A percentile compares a stretch with the other conserved stretches of the same genome.
Conservation (phyloP, 1,140 invertebrate genomes). For the Zaprionus capensis region DNA sequence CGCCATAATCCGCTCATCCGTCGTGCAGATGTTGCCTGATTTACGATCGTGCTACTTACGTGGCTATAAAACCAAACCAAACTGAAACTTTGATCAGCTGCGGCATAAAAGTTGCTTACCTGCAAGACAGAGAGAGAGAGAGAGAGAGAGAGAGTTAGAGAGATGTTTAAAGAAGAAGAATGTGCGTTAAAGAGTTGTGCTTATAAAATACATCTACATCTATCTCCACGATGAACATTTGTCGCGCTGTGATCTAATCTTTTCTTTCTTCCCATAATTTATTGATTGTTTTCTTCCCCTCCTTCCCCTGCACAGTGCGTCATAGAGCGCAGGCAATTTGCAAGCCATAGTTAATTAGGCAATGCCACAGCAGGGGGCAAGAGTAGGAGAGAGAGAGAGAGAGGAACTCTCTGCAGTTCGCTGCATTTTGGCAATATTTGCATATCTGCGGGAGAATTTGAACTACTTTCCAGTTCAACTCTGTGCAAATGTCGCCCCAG, state of each 20-base stretch:
- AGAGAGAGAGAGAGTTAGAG: background rate
- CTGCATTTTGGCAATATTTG: slow-evolving; percentile 27
- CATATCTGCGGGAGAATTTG: slow-evolving; percentile 53
- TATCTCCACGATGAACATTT: background rate
- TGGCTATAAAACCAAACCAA: slow-evolving; percentile 59
- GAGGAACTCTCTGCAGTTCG: background rate
- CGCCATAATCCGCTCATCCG: slow-evolving; percentile 20
- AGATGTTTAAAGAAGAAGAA: background rate
- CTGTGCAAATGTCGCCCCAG: slow-evolving; percentile 60
- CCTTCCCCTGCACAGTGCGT: background rate
- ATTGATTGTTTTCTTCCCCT: background rate
- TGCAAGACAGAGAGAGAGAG: slow-evolving; percentile 31
- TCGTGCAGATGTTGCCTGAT: slow-evolving; percentile 62
- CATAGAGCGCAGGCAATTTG: slow-evolving; percentile 1
- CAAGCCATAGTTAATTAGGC: slow-evolving; percentile 40
- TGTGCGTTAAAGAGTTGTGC: background rate
- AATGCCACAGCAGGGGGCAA: background rate
- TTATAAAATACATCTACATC: background rate
- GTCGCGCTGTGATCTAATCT: slow-evolving; percentile 4
- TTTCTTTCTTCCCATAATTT: background rate
- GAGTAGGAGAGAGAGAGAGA: background rate
- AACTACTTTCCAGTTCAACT: slow-evolving; percentile 58
- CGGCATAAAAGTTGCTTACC: slow-evolving; percentile 75
- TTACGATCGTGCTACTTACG: slow-evolving; percentile 76
- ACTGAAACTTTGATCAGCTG: slow-evolving; percentile 41